phyloP scores from a whole-genome alignment of 1,140 invertebrate species.

The Bathynomus jamesi region DNA sequence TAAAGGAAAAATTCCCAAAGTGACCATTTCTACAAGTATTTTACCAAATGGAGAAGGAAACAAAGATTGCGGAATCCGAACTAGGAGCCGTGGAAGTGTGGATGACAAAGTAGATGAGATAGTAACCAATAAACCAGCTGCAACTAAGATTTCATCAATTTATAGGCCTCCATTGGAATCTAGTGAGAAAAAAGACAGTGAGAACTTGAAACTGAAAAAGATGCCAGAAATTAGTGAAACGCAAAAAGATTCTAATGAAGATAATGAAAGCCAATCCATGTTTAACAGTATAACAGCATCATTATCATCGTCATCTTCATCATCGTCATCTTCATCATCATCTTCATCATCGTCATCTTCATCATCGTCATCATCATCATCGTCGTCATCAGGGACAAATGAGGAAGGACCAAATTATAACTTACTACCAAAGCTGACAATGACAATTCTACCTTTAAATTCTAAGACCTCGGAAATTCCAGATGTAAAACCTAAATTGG shows the following conservation, averaged over 20 bases:
- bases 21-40: conserved; percentile 26
- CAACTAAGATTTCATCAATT: conserved; percentile 25
- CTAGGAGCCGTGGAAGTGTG: not conserved
- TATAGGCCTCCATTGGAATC: conserved; percentile 10
- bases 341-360: too few relatives aligned
- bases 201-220: conserved; percentile 18
- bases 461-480: conserved; percentile 10
- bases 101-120: conserved; percentile 12
- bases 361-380: too few relatives aligned
- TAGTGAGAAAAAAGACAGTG: conserved; percentile 25
- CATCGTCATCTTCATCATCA: too few relatives aligned
- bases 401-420: too few relatives aligned
- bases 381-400: too few relatives aligned
- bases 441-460: conserved; percentile 30
- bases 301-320: too few relatives aligned
- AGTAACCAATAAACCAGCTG: conserved; percentile 19
- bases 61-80: conserved; percentile 12
- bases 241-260: conserved; percentile 17
- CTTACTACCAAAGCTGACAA: conserved; percentile 24
- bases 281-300: too few relatives aligned
- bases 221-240: conserved; percentile 14
- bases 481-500: conserved; percentile 14
- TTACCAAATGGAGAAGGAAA: conserved; percentile 6
- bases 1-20: conserved; percentile 28
- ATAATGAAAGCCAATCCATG: too few relatives aligned